Evolutionary conservation across 1,140 invertebrate species (phyloP), one percentile per base, ranked within the genome.

Genomic region (Lepidotrigona ventralis): DNA sequence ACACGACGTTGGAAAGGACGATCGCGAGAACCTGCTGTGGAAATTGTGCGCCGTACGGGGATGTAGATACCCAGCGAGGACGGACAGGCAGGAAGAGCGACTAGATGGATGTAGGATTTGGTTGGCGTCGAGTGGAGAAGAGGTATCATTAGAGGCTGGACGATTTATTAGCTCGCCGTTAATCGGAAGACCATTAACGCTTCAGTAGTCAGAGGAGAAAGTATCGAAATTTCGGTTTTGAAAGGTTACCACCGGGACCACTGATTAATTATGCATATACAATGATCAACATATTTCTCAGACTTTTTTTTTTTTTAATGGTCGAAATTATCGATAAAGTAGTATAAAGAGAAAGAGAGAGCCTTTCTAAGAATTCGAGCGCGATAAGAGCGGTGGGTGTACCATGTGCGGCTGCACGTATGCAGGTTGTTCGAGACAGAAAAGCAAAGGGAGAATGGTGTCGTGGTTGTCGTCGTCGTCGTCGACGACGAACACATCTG

Each of bases 1-100:
- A 75, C 79, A 70, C 72, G 78, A 81, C 83, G 78, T 73, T 17
- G 69, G 29, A 71, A 69, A 66, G 79, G 81, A 75, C 71, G 83
- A 81, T 81, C 71, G 79, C 46, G 76, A 46, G 58, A 83, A 74
- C 54, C 60, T 46, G 78, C 46, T 84, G 39, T 46, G 78, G 78
- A 80, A 81, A 81, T 69, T 79, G 70, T 79, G 77, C 29, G 46
- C 19, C 9, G 15, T 46, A 46, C 60, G 39, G 23, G 56, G 75
- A 83, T 71, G 81, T 68, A 64, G 58, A 81, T 64, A 81, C 60
- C 60, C 29, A 21, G 21, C 4, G n/a, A n/a, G 15, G 19, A 56
- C 29, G 46, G 68, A 70, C 46, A 56, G n/a, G 39, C 56, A 69
- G 80, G 64, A 77, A 66, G 72, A 53, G 70, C 15, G 54, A 14